Base-by-base conservation (phyloP, 2,888 invertebrate species). In the Drosophila helvetica region DNA sequence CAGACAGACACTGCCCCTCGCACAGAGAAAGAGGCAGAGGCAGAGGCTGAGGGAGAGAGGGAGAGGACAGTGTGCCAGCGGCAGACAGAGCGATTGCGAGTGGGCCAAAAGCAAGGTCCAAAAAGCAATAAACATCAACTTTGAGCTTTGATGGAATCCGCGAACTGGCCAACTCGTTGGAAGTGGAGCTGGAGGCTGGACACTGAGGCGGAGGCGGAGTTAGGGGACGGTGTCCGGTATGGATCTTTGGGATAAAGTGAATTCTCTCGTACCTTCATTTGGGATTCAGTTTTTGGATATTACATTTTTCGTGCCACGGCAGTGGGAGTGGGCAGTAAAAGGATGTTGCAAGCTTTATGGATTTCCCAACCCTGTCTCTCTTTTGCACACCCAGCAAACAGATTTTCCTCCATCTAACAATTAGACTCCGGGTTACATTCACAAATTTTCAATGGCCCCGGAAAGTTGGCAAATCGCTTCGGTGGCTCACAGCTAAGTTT, bases 211-310 rank as follows among this genome's bases (percentile, higher is more conserved):
- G 22, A 38, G 22, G 57, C 50, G 43, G 67, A 30, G 55, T 17
- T 18, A 55, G 17, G 42, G 43, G 18, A 50, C 43, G 56, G 33
- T 66, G 66, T 66, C 67, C 67, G 60, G 7, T n/a, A 15, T 55
- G 9, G 54, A 10, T 38, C 19, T 27, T 8, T 19, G 12, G 22
- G 7, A 22, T 18, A 25, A 25, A 56, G 67, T 46, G 50, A 25
- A 65, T 46, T 52, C 18, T 38, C 19, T 54, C 2, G 15, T 30
- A 64, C 42, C 70, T 78, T 78, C 83, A 85, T 87, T 78, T 69
- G 51, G 65, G 50, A 79, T 85, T 82, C 88, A 74, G 81, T 84
- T 80, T 84, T 73, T 68, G 57, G 68, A 33, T 68, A 25, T 55
- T 57, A 48, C 66, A 61, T 68, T 53, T 70, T 48, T 48, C n/a